Evolutionary conservation across 2,888 invertebrate genomes (phyloP).

Genomic region (Abrostola triplasia): DNA sequence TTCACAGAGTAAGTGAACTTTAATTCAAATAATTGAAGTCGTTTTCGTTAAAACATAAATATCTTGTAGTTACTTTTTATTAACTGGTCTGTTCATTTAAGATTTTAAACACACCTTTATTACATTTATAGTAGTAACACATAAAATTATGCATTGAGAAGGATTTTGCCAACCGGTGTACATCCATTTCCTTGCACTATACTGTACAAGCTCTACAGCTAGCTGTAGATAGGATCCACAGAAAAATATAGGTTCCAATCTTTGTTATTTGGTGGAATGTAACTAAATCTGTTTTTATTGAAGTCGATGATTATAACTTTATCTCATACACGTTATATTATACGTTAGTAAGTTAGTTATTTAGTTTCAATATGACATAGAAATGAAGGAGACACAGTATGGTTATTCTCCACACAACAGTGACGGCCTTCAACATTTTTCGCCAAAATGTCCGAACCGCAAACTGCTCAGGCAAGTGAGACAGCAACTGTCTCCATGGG

Average conservation of each 20-base stretch:
- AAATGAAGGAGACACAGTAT: no score
- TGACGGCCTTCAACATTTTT: neutral
- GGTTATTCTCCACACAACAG: no score
- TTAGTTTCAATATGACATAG: no score
- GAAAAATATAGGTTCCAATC: conserved; percentile 39
- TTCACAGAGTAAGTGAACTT: no score
- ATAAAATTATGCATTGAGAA: no score
- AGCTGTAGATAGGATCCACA: conserved; percentile 7
- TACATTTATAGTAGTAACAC: no score
- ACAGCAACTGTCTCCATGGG: conserved; percentile 29
- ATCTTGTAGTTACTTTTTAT: no score
- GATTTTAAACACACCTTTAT: no score
- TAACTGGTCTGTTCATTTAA: no score
- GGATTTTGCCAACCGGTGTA: neutral
- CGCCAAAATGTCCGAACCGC: conserved; percentile 1
- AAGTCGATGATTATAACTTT: conserved; percentile 14
- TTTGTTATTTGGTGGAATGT: conserved; percentile 26
- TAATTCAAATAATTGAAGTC: no score
- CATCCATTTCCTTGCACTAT: conserved; percentile 11
- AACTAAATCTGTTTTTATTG: conserved; percentile 12
- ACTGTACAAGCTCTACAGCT: conserved; percentile 18
- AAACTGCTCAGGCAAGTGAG: conserved; percentile 29
- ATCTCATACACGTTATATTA: neutral
- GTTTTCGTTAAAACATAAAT: no score
- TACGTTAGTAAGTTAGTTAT: no score